Evolutionary conservation across 2,797 vertebrate genomes (phyloP).

Genomic region (Podarcis lilfordi): DNA sequence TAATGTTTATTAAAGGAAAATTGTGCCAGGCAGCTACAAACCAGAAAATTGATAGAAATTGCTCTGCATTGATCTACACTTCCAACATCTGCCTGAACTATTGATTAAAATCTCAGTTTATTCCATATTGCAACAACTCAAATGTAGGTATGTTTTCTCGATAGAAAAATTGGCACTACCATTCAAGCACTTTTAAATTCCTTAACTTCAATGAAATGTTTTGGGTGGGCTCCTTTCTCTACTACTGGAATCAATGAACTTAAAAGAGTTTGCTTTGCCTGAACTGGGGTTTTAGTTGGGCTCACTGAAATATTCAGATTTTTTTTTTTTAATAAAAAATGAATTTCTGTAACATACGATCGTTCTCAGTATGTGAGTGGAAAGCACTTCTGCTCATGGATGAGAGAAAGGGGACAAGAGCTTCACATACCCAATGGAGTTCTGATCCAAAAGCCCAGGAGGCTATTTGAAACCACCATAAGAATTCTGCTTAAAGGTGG

Average conservation of each 20-base stretch:
- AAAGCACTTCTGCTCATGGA: background rate
- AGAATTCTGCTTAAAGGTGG: background rate
- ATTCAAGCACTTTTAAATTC: slow-evolving; percentile 4
- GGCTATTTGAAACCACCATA: too few relatives aligned
- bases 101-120: slow-evolving; percentile 39
- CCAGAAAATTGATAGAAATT: slow-evolving; percentile 41
- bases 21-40: slow-evolving; percentile 15
- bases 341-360: too few relatives aligned
- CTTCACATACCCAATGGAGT: background rate
- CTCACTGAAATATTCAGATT: background rate
- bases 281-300: background rate
- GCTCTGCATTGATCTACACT: slow-evolving; percentile 12
- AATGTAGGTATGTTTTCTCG: background rate
- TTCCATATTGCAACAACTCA: slow-evolving; percentile 11
- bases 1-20: slow-evolving; percentile 51
- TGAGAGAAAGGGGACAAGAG: background rate
- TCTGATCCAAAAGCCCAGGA: background rate
- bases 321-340: background rate
- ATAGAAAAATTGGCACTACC: background rate
- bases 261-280: background rate
- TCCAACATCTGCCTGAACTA: slow-evolving; percentile 46
- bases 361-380: background rate
- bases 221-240: background rate
- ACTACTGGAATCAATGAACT: background rate
- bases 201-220: background rate